These are phyloP conservation scores for Ametastegia equiseti DNA, from an alignment of 2,888 invertebrate genomes.

Conservation along the genomic window DNA sequence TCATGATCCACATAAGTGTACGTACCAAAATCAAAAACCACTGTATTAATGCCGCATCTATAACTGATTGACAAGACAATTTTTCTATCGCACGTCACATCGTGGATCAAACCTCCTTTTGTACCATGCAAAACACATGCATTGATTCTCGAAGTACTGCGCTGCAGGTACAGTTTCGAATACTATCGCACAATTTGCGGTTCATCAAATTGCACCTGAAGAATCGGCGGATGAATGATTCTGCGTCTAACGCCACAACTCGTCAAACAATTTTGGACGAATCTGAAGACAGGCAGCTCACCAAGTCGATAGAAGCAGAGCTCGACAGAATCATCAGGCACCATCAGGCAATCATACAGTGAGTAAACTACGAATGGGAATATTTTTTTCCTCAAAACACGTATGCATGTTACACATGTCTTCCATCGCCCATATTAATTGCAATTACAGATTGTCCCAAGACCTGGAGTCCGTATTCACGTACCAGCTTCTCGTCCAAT, in stretches of 20 bases:
- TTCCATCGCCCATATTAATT: neutral
- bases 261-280: too few species aligned
- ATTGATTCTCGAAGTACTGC: too few species aligned
- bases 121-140: too few species aligned
- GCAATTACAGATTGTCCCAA: neutral
- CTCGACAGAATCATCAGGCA: neutral
- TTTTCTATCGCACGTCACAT: too few species aligned
- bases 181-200: neutral
- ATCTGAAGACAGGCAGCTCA: too few species aligned
- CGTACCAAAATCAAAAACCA: too few species aligned
- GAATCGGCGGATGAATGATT: neutral
- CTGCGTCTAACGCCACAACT: neutral
- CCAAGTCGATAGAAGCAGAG: neutral
- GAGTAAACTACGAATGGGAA: neutral
- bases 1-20: too few species aligned
- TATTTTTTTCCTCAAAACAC: too few species aligned
- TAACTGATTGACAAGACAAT: too few species aligned
- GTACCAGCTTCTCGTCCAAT: neutral
- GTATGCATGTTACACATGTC: neutral
- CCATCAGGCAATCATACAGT: neutral
- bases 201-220: neutral
- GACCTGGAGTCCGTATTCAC: neutral
- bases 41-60: too few species aligned
- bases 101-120: too few species aligned
- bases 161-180: too few species aligned